Conservation (phyloP, 2,888 invertebrate species). For the Leuctra nigra region DNA sequence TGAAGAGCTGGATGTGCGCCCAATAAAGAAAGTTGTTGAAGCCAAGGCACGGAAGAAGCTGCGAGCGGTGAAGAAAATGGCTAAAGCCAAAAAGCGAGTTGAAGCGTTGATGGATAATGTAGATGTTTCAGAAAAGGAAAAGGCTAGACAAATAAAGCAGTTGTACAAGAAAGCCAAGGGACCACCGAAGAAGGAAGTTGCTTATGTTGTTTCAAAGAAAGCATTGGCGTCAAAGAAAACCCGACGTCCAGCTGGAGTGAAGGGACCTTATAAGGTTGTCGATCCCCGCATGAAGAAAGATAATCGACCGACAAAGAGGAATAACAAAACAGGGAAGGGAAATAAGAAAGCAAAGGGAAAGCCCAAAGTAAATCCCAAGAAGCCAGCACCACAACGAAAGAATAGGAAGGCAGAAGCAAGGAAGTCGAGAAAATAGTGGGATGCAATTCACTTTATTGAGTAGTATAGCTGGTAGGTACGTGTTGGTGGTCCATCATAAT, state of each 20-base stretch:
- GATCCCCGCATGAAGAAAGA: conserved; percentile 97
- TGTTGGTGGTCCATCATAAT: too few species aligned
- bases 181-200: conserved; percentile 81
- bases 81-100: conserved; percentile 92
- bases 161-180: conserved; percentile 86
- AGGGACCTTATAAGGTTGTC: conserved; percentile 90
- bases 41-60: conserved; percentile 97
- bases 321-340: conserved; percentile 3
- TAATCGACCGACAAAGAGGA: conserved; percentile 26
- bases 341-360: too few species aligned
- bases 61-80: conserved; percentile 75
- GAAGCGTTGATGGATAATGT: conserved; percentile 87
- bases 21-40: conserved; percentile 96
- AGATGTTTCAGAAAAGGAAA: conserved; percentile 89
- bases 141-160: conserved; percentile 83
- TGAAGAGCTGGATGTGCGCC: conserved; percentile 84
- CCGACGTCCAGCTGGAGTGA: conserved; percentile 76
- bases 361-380: conserved; percentile 5
- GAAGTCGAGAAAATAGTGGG: background rate
- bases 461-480: too few species aligned
- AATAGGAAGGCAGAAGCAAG: conserved; percentile 9
- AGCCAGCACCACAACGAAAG: conserved; percentile 2
- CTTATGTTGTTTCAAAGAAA: conserved; percentile 92
- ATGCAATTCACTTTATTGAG: too few species aligned
- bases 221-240: conserved; percentile 68